These are phyloP conservation scores for Hemibagrus guttatus DNA, from an alignment of 2,797 vertebrate species.

Conservation along the genomic window DNA sequence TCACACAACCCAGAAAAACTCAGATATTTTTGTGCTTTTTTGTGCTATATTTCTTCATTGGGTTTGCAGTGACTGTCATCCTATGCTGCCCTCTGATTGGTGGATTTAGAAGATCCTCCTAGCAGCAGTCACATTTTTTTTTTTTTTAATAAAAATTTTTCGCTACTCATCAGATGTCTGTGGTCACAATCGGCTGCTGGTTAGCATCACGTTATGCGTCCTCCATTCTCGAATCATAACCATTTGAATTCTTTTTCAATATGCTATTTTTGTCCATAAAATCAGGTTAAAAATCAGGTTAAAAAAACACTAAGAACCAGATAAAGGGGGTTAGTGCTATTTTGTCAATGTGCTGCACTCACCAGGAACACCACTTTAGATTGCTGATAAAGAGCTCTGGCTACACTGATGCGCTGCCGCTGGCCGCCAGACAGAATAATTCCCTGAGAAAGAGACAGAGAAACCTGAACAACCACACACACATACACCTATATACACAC, in stretches of 20 bases:
- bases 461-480: background rate
- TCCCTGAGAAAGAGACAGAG: slow-evolving; percentile 75
- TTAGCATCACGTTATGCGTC: background rate
- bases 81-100: background rate
- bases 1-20: background rate
- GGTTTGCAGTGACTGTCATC: background rate
- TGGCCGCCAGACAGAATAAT: slow-evolving; percentile 96
- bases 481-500: slow-evolving; percentile 56
- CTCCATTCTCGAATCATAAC: background rate
- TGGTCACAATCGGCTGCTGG: background rate
- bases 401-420: slow-evolving; percentile 93
- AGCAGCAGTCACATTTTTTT: background rate
- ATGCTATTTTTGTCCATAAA: background rate
- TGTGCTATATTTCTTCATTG: background rate
- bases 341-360: slow-evolving; percentile 61
- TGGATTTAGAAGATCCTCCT: background rate
- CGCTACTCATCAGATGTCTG: background rate
- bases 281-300: background rate
- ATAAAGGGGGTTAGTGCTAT: background rate
- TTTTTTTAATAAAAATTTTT: background rate
- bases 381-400: slow-evolving; percentile 92
- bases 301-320: background rate
- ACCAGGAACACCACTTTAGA: slow-evolving; percentile 94
- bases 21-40: background rate
- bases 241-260: background rate